Conservation (phyloP, 2,797 vertebrate species). For the Premnoplex brunnescens region DNA sequence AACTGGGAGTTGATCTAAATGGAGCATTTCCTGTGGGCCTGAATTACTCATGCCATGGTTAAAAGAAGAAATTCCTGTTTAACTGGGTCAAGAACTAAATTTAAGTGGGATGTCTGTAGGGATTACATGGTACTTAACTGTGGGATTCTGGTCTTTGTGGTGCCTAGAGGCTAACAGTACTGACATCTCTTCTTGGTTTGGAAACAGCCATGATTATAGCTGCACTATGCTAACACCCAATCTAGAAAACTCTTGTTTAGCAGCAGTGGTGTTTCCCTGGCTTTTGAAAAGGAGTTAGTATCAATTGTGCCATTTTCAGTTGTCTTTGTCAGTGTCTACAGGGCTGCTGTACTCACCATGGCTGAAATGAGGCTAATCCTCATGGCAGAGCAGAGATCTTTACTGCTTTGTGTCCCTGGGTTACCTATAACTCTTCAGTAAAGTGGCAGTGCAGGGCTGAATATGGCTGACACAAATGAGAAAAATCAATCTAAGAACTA, state of each 20-base stretch:
- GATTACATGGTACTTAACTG: constrained; percentile 38
- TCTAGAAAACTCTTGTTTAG: background rate
- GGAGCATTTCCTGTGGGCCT: constrained; percentile 19
- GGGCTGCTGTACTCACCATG: background rate
- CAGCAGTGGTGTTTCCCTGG: background rate
- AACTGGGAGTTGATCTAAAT: constrained; percentile 31
- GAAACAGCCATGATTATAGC: background rate
- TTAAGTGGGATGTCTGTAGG: constrained; percentile 25
- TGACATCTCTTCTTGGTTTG: background rate
- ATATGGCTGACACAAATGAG: background rate
- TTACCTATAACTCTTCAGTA: background rate
- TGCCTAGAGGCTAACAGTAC: background rate
- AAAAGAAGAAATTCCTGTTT: constrained; percentile 46
- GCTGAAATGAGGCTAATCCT: constrained; percentile 31
- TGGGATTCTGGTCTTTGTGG: constrained; percentile 5
- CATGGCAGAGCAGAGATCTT: background rate
- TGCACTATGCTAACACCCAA: background rate
- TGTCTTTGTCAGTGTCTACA: background rate
- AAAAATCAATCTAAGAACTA: background rate
- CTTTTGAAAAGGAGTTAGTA: background rate
- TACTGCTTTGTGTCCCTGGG: background rate
- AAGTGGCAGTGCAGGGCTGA: background rate
- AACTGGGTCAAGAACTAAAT: constrained; percentile 51
- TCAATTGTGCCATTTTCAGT: background rate
- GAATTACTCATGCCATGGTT: background rate